These are phyloP conservation scores for Drosophila kuntzei DNA, from an alignment of 2,888 invertebrate genomes.

Conservation along the genomic window DNA sequence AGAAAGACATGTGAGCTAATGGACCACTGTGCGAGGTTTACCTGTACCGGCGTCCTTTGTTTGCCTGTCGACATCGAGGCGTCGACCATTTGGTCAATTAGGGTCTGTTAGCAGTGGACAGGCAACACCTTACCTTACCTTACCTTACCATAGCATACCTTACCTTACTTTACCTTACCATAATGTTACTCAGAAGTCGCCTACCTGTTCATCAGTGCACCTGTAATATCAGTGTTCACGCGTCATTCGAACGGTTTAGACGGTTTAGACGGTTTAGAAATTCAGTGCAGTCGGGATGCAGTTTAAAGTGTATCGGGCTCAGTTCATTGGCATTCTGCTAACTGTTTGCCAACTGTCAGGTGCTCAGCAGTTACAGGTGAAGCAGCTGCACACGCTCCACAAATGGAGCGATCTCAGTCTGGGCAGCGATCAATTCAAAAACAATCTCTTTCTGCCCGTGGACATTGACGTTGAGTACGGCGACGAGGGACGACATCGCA, in stretches of 20 bases:
- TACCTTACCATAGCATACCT: not conserved
- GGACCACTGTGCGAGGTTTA: constrained; percentile 22
- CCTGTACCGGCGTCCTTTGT: constrained; percentile 60
- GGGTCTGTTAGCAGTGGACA: constrained; percentile 61
- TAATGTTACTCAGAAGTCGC: constrained; percentile 18
- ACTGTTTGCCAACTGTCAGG: constrained; percentile 5
- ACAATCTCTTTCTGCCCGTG: constrained; percentile 87
- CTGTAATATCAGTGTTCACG: constrained; percentile 47
- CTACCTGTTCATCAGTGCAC: constrained; percentile 59
- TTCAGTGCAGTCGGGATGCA: constrained; percentile 11
- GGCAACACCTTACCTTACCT: constrained; percentile 46
- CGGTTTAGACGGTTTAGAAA: constrained; percentile 18
- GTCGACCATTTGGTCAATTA: constrained; percentile 65
- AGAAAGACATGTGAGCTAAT: not conserved
- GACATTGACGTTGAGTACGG: constrained; percentile 83
- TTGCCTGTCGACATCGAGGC: constrained; percentile 26
- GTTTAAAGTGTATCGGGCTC: constrained; percentile 33
- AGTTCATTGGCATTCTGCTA: constrained; percentile 34
- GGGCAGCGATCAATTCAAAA: constrained; percentile 87
- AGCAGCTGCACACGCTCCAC: constrained; percentile 86
- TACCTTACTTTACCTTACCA: constrained; percentile 31
- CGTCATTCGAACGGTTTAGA: constrained; percentile 65
- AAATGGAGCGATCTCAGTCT: constrained; percentile 90
- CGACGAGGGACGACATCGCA: constrained; percentile 85
- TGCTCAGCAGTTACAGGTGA: constrained; percentile 59